Evolutionary conservation across 2,113 vertebrate species (phyloP).

Genomic region (Perognathus longimembris): DNA sequence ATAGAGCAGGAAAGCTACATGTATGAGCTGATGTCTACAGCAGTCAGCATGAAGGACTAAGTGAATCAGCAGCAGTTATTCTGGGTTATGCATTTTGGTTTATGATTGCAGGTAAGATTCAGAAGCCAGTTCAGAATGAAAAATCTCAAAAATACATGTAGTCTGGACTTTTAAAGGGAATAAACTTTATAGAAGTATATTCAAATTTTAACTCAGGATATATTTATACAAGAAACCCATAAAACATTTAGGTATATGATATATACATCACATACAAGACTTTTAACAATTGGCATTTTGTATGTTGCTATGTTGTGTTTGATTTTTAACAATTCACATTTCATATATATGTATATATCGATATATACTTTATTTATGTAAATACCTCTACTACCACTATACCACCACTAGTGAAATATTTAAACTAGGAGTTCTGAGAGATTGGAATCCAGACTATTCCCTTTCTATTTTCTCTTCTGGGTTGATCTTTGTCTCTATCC

Average conservation of each 20-base stretch:
- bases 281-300: neutral
- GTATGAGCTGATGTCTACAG: neutral
- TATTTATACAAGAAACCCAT: neutral
- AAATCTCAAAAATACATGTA: neutral
- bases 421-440: no score
- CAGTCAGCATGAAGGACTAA: neutral
- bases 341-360: neutral
- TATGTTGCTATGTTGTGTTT: neutral
- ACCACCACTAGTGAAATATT: neutral
- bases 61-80: neutral
- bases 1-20: neutral
- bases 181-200: neutral
- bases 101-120: neutral
- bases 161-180: neutral
- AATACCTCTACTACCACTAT: neutral
- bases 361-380: neutral
- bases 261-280: neutral
- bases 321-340: neutral
- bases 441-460: no score
- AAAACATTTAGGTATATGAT: neutral
- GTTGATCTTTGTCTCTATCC: neutral
- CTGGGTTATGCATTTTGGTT: neutral
- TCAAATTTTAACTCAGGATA: neutral
- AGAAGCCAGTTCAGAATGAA: neutral
- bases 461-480: neutral